These are phyloP conservation scores for Tenthredo mesomela DNA, from an alignment of 2,888 invertebrate species.

Conservation along the genomic window DNA sequence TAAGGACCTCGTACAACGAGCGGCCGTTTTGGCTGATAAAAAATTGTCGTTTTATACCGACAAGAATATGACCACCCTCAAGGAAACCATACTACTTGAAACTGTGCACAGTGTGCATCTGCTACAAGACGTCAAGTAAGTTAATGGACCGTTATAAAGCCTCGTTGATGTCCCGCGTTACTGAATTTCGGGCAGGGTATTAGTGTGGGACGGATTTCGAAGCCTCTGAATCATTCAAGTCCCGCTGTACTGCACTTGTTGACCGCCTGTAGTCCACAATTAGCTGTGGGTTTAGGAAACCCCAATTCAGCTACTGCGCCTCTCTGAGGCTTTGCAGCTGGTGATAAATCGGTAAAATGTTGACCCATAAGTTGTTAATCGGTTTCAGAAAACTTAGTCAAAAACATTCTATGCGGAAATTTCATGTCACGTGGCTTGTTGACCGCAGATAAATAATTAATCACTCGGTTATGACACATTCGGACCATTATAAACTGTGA, in stretches of 20 bases:
- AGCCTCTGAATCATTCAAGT: not conserved
- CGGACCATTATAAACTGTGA: not conserved
- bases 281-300: constrained; percentile 16
- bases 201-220: constrained; percentile 18
- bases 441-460: not conserved
- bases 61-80: constrained; percentile 84
- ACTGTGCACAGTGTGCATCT: constrained; percentile 84
- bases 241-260: not conserved
- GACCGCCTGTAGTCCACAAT: constrained; percentile 4
- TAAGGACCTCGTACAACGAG: constrained; percentile 86
- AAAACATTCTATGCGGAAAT: not conserved
- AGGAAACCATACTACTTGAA: constrained; percentile 86
- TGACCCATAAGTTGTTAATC: not conserved
- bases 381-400: not conserved
- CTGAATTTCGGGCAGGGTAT: not conserved
- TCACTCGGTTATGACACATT: not conserved
- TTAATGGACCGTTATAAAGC: constrained; percentile 68
- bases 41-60: constrained; percentile 88
- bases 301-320: constrained; percentile 10
- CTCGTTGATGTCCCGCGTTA: no score
- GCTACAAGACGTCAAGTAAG: constrained; percentile 79
- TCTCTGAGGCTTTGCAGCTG: not conserved
- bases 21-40: constrained; percentile 83
- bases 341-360: not conserved
- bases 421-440: not conserved